Conservation (phyloP, 2,888 invertebrate genomes). For the Chromoteleia sp. region DNA sequence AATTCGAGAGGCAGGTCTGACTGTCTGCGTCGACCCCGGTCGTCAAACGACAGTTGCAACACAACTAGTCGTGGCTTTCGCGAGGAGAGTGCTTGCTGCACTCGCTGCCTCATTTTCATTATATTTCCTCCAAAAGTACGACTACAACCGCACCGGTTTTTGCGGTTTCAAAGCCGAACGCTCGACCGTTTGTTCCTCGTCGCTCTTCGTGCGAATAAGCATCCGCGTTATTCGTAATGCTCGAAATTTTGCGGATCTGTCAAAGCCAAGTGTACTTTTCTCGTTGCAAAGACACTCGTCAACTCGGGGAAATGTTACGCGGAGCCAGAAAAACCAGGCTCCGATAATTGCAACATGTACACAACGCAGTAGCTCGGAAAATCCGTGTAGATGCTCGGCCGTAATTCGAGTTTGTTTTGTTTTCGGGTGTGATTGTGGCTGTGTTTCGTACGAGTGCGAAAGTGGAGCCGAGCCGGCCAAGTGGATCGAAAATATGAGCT, state of each 20-base stretch:
- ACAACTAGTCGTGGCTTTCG: conserved; percentile 82
- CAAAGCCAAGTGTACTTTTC: conserved; percentile 37
- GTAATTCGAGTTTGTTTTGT: conserved; percentile 21
- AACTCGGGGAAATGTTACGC: conserved; percentile 26
- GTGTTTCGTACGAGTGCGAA: conserved; percentile 24
- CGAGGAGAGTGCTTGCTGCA: conserved; percentile 77
- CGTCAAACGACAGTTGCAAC: conserved; percentile 81
- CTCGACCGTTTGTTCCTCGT: neutral
- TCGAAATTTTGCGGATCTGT: conserved; percentile 42
- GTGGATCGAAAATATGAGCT: conserved; percentile 56
- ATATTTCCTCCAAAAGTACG: conserved; percentile 53
- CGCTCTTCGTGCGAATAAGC: neutral
- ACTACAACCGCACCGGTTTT: conserved; percentile 28
- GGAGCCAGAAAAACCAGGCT: conserved; percentile 3
- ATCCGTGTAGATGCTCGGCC: conserved; percentile 10
- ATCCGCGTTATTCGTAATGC: conserved; percentile 3
- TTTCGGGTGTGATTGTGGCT: conserved; percentile 38
- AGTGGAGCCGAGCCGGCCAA: conserved; percentile 31
- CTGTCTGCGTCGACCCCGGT: conserved; percentile 79
- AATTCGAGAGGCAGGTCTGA: conserved; percentile 73
- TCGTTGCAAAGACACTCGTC: conserved; percentile 27
- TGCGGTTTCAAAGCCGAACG: neutral
- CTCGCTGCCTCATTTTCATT: conserved; percentile 65
- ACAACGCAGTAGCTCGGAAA: neutral
- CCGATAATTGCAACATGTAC: conserved; percentile 11